Evolutionary conservation across 2,888 invertebrate species (phyloP).

Genomic region (Gerris lacustris): DNA sequence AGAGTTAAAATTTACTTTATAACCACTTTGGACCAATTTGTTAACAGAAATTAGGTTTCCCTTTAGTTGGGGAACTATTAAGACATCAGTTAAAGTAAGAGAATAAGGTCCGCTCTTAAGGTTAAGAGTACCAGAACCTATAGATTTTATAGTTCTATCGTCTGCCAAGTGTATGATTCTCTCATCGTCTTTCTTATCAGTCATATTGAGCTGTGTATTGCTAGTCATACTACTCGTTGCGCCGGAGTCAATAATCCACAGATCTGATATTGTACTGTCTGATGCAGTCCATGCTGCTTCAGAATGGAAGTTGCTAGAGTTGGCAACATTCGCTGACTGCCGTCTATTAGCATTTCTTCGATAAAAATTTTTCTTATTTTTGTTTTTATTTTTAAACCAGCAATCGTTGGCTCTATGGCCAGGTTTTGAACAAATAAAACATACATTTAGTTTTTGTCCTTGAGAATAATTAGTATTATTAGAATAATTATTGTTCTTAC

Average conservation of each 20-base stretch:
- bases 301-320: not conserved
- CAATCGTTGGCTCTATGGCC: not conserved
- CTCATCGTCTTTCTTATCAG: not conserved
- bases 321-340: not conserved
- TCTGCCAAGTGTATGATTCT: not conserved
- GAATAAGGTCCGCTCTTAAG: not conserved
- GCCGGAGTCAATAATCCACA: not conserved
- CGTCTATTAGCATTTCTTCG: no score
- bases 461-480: not conserved
- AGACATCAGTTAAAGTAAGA: not conserved
- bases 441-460: not conserved
- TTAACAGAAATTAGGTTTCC: not conserved
- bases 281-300: not conserved
- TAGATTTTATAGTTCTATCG: not conserved
- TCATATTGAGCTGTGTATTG: not conserved
- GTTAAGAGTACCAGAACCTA: not conserved
- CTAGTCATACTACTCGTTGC: not conserved
- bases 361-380: not conserved
- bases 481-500: not conserved
- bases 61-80: no score
- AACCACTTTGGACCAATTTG: not conserved
- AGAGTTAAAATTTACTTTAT: not conserved
- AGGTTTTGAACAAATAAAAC: not conserved
- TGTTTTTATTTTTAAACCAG: not conserved
- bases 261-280: not conserved